Conservation (phyloP, 2,888 invertebrate species). For the Caenorhabditis sp. region DNA sequence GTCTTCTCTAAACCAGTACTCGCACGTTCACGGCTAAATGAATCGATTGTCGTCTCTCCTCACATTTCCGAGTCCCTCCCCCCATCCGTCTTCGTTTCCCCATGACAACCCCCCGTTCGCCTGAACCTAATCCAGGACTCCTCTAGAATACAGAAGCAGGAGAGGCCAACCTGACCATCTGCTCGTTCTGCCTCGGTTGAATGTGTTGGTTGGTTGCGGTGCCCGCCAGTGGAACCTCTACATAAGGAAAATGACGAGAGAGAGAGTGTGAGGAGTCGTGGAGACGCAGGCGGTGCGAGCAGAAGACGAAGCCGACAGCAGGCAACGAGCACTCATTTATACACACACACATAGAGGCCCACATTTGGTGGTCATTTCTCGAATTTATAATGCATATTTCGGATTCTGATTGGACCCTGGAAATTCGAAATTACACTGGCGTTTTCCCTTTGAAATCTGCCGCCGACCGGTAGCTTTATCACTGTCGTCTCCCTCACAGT, state of each 20-base stretch:
- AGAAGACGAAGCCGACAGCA: not conserved
- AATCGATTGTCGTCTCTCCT: conserved; percentile 14
- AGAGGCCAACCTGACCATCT: conserved; percentile 34
- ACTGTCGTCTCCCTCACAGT: not conserved
- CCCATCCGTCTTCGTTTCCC: not conserved
- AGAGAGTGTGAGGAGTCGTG: not conserved
- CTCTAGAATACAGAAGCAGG: conserved; percentile 40
- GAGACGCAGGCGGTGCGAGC: not conserved
- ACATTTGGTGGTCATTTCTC: not conserved
- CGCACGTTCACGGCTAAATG: not conserved
- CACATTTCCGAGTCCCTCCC: not conserved
- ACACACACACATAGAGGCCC: no score
- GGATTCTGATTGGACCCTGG: not conserved
- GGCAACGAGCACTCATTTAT: not conserved
- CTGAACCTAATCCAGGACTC: not conserved
- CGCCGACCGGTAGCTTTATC: not conserved
- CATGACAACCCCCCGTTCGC: conserved; percentile 19
- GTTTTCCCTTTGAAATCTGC: not conserved
- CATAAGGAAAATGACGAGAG: not conserved
- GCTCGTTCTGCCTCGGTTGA: not conserved
- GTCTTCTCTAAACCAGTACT: not conserved
- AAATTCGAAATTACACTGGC: not conserved
- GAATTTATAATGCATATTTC: not conserved
- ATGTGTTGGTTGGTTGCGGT: not conserved
- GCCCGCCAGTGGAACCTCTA: not conserved